Conservation (phyloP, 2,797 vertebrate genomes). For the Dryobates pubescens region DNA sequence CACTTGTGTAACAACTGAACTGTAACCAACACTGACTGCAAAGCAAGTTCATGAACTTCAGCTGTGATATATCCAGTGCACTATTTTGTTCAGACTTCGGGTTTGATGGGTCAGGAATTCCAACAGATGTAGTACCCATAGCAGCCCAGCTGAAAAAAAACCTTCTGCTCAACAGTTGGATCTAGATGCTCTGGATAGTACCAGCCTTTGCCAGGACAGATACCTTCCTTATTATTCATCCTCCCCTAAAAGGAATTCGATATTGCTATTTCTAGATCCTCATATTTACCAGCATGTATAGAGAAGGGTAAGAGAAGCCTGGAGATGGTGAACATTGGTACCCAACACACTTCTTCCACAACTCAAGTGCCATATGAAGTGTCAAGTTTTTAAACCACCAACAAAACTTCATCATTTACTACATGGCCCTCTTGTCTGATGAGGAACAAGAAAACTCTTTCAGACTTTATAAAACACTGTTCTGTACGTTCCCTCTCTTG, state of each 20-base stretch:
- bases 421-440: neutral
- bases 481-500: neutral
- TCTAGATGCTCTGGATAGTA: conserved; percentile 41
- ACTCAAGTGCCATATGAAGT: neutral
- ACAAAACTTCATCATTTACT: neutral
- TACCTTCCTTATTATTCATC: neutral
- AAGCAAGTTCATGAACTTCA: conserved; percentile 65
- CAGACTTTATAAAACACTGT: neutral
- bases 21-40: conserved; percentile 56
- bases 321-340: neutral
- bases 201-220: neutral
- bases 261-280: neutral
- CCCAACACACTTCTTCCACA: neutral
- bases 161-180: conserved; percentile 37
- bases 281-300: neutral
- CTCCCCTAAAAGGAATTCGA: neutral
- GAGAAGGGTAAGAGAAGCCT: neutral
- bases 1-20: conserved; percentile 34
- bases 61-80: conserved; percentile 31
- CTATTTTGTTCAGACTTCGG: conserved; percentile 11
- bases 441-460: neutral
- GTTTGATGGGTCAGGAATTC: conserved; percentile 67
- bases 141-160: conserved; percentile 50
- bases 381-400: neutral
- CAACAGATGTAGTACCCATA: conserved; percentile 59